Evolutionary conservation across 2,888 invertebrate species (phyloP).

Genomic region (Seira sanloemensis): DNA sequence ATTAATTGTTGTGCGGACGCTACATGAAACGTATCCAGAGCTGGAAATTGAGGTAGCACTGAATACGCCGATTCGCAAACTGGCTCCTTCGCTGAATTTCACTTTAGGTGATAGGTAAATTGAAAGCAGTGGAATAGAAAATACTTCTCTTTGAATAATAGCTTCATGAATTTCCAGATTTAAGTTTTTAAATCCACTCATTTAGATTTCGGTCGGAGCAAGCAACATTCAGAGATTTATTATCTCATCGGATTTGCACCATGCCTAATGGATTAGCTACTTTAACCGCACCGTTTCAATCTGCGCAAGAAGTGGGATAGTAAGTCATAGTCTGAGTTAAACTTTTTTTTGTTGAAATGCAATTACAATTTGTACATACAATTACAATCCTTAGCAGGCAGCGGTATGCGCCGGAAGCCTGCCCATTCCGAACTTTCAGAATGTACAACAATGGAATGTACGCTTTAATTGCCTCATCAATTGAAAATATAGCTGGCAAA

Average conservation of each 20-base stretch:
- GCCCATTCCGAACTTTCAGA: conserved; percentile 38
- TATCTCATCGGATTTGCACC: conserved; percentile 39
- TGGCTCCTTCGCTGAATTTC: conserved; percentile 28
- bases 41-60: conserved; percentile 8
- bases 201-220: conserved; percentile 38
- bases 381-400: conserved; percentile 26
- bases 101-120: neutral
- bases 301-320: conserved; percentile 29
- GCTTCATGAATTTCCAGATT: neutral
- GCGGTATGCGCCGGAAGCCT: conserved; percentile 40
- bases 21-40: conserved; percentile 33
- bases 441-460: conserved; percentile 48
- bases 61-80: conserved; percentile 16
- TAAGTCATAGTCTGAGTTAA: neutral
- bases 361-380: no score
- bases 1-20: conserved; percentile 75
- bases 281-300: conserved; percentile 17
- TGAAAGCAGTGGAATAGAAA: neutral
- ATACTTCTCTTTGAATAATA: conserved; percentile 9
- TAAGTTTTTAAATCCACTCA: neutral
- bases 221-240: conserved; percentile 42
- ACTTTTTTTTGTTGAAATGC: no score
- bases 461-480: neutral
- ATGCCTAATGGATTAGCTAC: conserved; percentile 19
- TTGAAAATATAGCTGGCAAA: conserved; percentile 22